These are phyloP conservation scores for Semnornis frantzii DNA, from an alignment of 2,113 vertebrate species.

Conservation along the genomic window DNA sequence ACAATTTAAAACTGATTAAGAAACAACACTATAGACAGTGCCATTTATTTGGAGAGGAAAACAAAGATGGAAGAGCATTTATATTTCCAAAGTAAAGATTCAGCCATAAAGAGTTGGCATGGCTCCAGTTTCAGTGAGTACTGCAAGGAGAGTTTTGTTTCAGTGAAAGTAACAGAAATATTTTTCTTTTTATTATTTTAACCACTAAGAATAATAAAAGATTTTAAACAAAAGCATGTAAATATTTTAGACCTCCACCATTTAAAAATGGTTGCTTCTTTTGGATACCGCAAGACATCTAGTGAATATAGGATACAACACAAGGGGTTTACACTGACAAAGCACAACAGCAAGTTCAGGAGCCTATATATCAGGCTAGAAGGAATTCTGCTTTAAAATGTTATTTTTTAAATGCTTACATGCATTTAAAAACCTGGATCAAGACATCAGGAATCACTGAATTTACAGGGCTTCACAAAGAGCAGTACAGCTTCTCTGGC, in stretches of 20 bases:
- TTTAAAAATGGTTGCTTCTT: not conserved
- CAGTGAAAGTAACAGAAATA: not conserved
- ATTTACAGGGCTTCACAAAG: not conserved
- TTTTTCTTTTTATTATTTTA: not conserved
- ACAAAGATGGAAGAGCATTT: not conserved
- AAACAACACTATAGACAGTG: conserved; percentile 18
- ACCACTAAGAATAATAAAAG: not conserved
- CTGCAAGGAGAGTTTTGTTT: not conserved
- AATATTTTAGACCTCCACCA: not conserved
- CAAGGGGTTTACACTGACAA: not conserved
- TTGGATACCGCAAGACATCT: not conserved
- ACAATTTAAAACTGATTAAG: conserved; percentile 49
- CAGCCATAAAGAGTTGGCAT: not conserved
- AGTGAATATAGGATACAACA: not conserved
- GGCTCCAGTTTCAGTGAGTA: not conserved
- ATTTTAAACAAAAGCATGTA: not conserved
- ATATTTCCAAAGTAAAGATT: conserved; percentile 43
- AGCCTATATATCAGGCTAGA: not conserved
- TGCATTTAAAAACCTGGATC: not conserved
- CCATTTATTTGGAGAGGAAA: not conserved
- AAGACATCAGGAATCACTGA: not conserved
- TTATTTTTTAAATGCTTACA: not conserved
- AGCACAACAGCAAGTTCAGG: not conserved
- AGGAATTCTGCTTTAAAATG: not conserved
- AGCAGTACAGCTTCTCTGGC: not conserved